Evolutionary conservation across 2,797 vertebrate species (phyloP).

Genomic region (Philypnodon macrostomus): DNA sequence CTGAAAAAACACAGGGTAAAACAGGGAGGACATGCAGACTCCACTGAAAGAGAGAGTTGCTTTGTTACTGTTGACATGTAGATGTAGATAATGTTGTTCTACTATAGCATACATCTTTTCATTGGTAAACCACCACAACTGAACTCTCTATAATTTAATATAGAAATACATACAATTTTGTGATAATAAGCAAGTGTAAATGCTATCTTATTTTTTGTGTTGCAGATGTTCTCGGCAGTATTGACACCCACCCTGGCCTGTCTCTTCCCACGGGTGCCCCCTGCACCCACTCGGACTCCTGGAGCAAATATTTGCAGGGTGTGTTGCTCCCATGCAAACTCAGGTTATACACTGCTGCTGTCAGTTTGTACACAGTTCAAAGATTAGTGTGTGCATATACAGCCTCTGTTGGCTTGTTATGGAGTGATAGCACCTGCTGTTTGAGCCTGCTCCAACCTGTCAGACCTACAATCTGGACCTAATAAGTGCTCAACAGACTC

Average conservation of each 20-base stretch:
- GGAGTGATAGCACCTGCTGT: conserved; percentile 29
- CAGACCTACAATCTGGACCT: conserved; percentile 5
- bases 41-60: too few relatives aligned
- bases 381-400: conserved; percentile 44
- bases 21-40: too few relatives aligned
- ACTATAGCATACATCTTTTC: too few relatives aligned
- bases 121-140: too few relatives aligned
- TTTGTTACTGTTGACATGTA: conserved; percentile 7
- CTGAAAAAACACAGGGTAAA: too few relatives aligned
- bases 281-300: conserved; percentile 36
- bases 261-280: conserved; percentile 34
- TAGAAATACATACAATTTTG: too few relatives aligned
- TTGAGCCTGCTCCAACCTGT: conserved; percentile 13
- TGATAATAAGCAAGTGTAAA: too few relatives aligned
- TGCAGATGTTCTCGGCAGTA: too few relatives aligned
- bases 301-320: conserved; percentile 69
- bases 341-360: conserved; percentile 20
- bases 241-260: conserved; percentile 22
- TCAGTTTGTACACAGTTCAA: conserved; percentile 63
- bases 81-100: conserved; percentile 8
- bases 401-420: conserved; percentile 41
- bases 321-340: conserved; percentile 12
- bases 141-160: too few relatives aligned
- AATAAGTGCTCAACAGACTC: not conserved
- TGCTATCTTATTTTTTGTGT: too few relatives aligned